Conservation (phyloP, 2,888 invertebrate genomes). For the Rhabditoides inermis region DNA sequence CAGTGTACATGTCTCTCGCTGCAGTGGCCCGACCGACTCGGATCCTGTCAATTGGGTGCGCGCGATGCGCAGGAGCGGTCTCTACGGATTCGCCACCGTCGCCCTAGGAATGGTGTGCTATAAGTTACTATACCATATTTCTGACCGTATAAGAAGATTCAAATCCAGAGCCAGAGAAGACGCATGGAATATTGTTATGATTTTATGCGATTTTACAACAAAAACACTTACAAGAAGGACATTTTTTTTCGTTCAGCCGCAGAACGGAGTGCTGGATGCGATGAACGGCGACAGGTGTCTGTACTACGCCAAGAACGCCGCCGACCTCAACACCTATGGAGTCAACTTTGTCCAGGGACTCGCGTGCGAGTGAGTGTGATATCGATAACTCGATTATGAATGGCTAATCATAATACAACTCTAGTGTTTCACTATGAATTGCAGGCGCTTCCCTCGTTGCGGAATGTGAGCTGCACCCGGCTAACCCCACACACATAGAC, state of each 20-base stretch:
- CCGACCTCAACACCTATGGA: slow-evolving; percentile 23
- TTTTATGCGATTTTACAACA: too few species aligned
- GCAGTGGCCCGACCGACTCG: slow-evolving; percentile 32
- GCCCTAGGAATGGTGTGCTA: slow-evolving; percentile 14
- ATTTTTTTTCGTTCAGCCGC: slow-evolving; percentile 3
- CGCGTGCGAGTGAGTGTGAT: slow-evolving; percentile 23
- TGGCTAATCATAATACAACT: neutral
- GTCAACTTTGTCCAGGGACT: slow-evolving; percentile 25
- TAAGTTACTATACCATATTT: neutral
- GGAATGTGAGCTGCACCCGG: neutral
- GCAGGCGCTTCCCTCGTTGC: neutral
- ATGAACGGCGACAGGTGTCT: slow-evolving; percentile 18
- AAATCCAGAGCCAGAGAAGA: too few species aligned
- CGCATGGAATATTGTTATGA: too few species aligned
- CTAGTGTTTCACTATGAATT: neutral
- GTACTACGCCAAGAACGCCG: slow-evolving; percentile 14
- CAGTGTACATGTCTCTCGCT: too few species aligned
- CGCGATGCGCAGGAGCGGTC: slow-evolving; percentile 18
- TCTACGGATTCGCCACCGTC: slow-evolving; percentile 27
- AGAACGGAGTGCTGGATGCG: slow-evolving; percentile 10
- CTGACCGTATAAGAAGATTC: too few species aligned
- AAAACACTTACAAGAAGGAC: too few species aligned
- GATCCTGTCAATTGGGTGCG: slow-evolving; percentile 23
- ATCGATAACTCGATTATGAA: neutral
- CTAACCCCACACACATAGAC: neutral